A percentile compares a stretch with the other conserved stretches of the same genome.
Conservation (phyloP, 1,140 invertebrate genomes). For the Drosophila miranda region DNA sequence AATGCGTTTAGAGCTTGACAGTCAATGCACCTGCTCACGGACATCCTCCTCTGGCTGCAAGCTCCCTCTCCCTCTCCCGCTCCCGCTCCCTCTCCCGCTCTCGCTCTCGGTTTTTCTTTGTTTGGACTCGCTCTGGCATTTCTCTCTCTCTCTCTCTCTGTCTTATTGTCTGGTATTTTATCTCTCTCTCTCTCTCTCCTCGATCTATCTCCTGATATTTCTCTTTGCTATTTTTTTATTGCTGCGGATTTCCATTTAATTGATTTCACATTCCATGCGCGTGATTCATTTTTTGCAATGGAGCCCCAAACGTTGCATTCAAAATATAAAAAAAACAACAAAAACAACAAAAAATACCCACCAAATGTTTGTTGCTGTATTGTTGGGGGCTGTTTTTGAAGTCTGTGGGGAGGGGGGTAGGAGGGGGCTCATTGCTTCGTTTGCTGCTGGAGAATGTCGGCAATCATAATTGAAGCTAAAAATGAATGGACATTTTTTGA, state of each 20-base stretch:
- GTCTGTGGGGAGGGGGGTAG: no score
- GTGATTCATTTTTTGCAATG: slow-evolving; percentile 44
- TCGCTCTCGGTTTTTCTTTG: slow-evolving; percentile 38
- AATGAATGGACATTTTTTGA: no score
- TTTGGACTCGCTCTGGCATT: slow-evolving; percentile 8
- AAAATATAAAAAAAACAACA: background rate
- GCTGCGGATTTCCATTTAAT: slow-evolving; percentile 68
- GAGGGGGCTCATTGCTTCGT: no score
- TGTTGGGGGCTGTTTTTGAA: no score
- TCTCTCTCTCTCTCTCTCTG: slow-evolving; percentile 16
- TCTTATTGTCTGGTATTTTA: slow-evolving; percentile 54
- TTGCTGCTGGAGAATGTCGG: no score
- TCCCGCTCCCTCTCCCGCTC: background rate
- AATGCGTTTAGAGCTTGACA: slow-evolving; percentile 48
- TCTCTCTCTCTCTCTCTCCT: slow-evolving; percentile 4
- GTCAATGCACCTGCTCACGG: slow-evolving; percentile 66
- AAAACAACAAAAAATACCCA: no score
- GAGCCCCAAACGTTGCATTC: background rate
- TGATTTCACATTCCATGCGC: slow-evolving; percentile 60
- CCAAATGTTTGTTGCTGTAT: no score
- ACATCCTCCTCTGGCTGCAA: slow-evolving; percentile 9
- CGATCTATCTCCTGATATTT: slow-evolving; percentile 15
- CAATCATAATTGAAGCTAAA: no score
- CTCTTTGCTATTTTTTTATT: slow-evolving; percentile 23
- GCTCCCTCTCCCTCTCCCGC: no score